These are phyloP conservation scores for Hymenopus coronatus DNA, from an alignment of 2,888 invertebrate genomes.

Conservation along the genomic window DNA sequence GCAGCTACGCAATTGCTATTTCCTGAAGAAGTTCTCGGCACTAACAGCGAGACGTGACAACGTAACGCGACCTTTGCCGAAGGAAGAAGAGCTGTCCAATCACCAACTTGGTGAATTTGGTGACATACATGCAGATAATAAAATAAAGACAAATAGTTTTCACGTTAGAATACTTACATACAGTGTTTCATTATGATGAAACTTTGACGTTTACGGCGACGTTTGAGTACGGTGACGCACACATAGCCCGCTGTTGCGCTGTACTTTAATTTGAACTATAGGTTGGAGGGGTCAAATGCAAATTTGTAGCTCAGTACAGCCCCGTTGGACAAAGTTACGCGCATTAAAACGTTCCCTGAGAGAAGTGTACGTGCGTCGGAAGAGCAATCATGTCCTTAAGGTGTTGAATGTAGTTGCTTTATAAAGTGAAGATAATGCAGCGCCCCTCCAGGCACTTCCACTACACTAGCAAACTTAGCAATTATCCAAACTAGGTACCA, in stretches of 20 bases:
- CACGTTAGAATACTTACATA: too few relatives aligned
- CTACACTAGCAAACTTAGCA: neutral
- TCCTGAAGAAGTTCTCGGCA: too few relatives aligned
- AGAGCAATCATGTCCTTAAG: neutral
- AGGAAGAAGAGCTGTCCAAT: too few relatives aligned
- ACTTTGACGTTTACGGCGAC: too few relatives aligned
- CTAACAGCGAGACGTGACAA: too few relatives aligned
- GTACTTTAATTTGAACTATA: neutral
- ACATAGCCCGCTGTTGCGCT: neutral
- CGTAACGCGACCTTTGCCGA: too few relatives aligned
- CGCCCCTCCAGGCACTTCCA: neutral
- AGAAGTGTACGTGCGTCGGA: neutral
- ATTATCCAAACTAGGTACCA: neutral
- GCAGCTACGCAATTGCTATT: too few relatives aligned
- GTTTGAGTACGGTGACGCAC: too few relatives aligned
- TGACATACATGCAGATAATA: too few relatives aligned
- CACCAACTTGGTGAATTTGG: too few relatives aligned
- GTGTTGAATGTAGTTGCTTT: neutral
- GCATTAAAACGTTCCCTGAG: constrained; percentile 1
- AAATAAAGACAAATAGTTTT: too few relatives aligned
- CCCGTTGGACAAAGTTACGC: neutral
- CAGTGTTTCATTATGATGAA: too few relatives aligned
- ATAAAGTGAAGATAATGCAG: neutral
- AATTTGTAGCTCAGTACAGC: neutral
- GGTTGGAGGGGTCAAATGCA: constrained; percentile 16